Evolutionary conservation across 2,113 vertebrate genomes (phyloP).

Genomic region (Dissostichus mawsoni): DNA sequence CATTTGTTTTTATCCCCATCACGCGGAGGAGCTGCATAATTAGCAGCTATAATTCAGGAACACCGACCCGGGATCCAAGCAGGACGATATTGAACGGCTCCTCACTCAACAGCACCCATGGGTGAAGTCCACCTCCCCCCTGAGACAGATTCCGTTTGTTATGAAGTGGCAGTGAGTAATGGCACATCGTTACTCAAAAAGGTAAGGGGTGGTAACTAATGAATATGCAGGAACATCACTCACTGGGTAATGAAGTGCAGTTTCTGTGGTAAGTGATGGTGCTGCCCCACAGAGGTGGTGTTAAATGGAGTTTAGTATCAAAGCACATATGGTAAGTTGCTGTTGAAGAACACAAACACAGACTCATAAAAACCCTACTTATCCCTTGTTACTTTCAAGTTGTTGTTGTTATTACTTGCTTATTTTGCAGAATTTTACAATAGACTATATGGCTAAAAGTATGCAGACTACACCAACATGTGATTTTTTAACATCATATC

Average conservation of each 20-base stretch:
- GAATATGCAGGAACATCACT: constrained; percentile 39
- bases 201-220: constrained; percentile 37
- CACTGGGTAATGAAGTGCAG: constrained; percentile 35
- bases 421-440: too few species aligned
- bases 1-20: constrained; percentile 30
- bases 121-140: constrained; percentile 16
- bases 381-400: too few species aligned
- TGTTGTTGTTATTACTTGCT: too few species aligned
- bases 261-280: constrained; percentile 9
- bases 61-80: constrained; percentile 27
- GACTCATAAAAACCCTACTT: too few species aligned
- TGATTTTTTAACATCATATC: too few species aligned
- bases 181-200: constrained; percentile 30
- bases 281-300: constrained; percentile 7
- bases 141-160: constrained; percentile 12
- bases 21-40: constrained; percentile 33
- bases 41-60: constrained; percentile 41
- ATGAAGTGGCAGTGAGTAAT: constrained; percentile 19
- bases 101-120: constrained; percentile 28
- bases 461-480: too few species aligned
- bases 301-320: neutral
- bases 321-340: too few species aligned
- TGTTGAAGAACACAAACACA: too few species aligned
- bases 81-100: constrained; percentile 34
- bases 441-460: too few species aligned